Evolutionary conservation across 2,113 vertebrate genomes (phyloP).

Genomic region (Percopsis transmontana): DNA sequence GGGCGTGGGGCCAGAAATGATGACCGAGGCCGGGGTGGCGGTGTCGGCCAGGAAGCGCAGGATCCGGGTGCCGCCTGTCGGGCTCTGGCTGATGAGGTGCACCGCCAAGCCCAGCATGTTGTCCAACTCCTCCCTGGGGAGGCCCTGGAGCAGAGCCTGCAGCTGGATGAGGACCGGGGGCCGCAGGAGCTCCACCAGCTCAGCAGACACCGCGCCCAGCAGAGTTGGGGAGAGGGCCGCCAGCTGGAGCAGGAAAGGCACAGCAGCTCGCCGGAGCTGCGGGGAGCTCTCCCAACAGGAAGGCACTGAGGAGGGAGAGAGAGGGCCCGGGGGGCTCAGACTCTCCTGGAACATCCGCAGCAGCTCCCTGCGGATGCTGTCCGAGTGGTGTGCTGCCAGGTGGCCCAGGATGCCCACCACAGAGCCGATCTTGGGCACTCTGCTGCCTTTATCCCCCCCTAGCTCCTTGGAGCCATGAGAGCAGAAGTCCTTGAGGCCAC

Average conservation of each 20-base stretch:
- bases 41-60: slow-evolving; percentile 89
- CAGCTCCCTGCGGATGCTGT: slow-evolving; percentile 91
- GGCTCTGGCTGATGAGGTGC: slow-evolving; percentile 90
- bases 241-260: slow-evolving; percentile 91
- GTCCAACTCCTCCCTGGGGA: slow-evolving; percentile 88
- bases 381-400: slow-evolving; percentile 86
- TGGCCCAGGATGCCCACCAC: slow-evolving; percentile 94
- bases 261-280: slow-evolving; percentile 83
- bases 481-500: slow-evolving; percentile 93
- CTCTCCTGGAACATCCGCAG: slow-evolving; percentile 93
- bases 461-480: slow-evolving; percentile 79
- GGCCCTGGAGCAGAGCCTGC: slow-evolving; percentile 81
- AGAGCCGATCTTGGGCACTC: slow-evolving; percentile 90
- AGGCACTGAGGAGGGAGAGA: slow-evolving; percentile 66
- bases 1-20: slow-evolving; percentile 81
- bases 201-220: slow-evolving; percentile 84
- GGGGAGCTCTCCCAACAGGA: slow-evolving; percentile 76
- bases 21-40: slow-evolving; percentile 89
- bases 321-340: slow-evolving; percentile 65
- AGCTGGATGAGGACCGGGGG: slow-evolving; percentile 87
- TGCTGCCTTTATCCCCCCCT: slow-evolving; percentile 78
- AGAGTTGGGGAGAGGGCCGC: slow-evolving; percentile 89
- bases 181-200: slow-evolving; percentile 87
- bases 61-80: slow-evolving; percentile 83
- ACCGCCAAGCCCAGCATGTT: slow-evolving; percentile 86